Base-by-base conservation (phyloP, 2,797 vertebrate species). In the Microctenopoma steveboyesi region DNA sequence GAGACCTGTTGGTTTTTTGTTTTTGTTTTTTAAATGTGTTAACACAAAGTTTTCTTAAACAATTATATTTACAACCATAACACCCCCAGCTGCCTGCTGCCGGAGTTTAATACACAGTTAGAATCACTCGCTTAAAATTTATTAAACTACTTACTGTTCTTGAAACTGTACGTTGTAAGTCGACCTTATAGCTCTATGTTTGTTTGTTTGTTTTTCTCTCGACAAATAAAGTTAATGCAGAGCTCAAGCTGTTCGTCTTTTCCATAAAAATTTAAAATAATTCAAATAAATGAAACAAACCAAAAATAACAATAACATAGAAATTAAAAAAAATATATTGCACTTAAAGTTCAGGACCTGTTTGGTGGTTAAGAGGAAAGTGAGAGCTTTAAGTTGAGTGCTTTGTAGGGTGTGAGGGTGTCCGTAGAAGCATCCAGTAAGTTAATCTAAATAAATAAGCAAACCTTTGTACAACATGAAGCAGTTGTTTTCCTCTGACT, bases 401-500 rank as follows among this genome's bases (percentile, higher is more conserved):
- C 88, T 82, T 94, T 46, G 84, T 84, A 84, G 91, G 84, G 91
- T 48, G 74, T 77, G 81, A 82, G 58, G 76, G 74, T 64, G 77
- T 82, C 67, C 80, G 82, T 76, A 62, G 74, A 88, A 93, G 93
- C 92, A 87, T 94, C 93, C 93, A 90, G 90, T 94, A 86, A 91
- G 80, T 88, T 91, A 88, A 85, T 94, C 91, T 94, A 95, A 97
- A 98, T 98, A 97, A 98, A 98, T 97, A 98, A 90, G 92, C 84
- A 92, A 88, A 89, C 76, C 56, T 93, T 83, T 91, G 72, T 91
- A 93, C 90, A 93, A 88, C 63, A 78, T 82, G 81, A 89, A 91
- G 89, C 88, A 37, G 49, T 46, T 57, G 66, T 37, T 18, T 61
- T 66, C 59, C 45, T 81, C 48, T 13, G 30, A 78, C 78, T 81